Percentiles rank a stretch among this genome's conserved stretches.
Evolutionary conservation across 2,888 invertebrate species (phyloP).

Genomic region (Sinelater perroti): DNA sequence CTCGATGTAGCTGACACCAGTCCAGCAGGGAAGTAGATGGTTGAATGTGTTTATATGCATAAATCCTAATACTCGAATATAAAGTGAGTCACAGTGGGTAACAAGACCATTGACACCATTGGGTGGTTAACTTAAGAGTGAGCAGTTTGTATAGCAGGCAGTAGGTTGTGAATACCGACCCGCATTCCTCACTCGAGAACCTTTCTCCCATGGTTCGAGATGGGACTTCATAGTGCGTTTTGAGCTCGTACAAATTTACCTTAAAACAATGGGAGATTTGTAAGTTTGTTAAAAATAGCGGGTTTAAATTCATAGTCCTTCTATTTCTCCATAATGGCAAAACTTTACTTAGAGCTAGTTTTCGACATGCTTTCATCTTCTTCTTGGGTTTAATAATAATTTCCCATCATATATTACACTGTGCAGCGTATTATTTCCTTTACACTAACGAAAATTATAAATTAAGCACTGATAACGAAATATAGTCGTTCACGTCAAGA

Average conservation of each 20-base stretch:
- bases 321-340: slow-evolving; percentile 95
- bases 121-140: slow-evolving; percentile 94
- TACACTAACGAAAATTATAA: too few relatives aligned
- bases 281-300: slow-evolving; percentile 96
- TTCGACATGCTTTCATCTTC: slow-evolving; percentile 49
- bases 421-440: too few relatives aligned
- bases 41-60: slow-evolving; percentile 90
- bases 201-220: slow-evolving; percentile 99
- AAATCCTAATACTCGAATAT: slow-evolving; percentile 92
- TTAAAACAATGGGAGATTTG: slow-evolving; percentile 96
- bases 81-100: slow-evolving; percentile 95
- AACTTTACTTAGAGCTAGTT: slow-evolving; percentile 73
- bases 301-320: slow-evolving; percentile 98
- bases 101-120: slow-evolving; percentile 96
- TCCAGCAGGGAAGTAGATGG: slow-evolving; percentile 95
- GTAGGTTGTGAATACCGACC: slow-evolving; percentile 99
- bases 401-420: slow-evolving; percentile 33
- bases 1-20: slow-evolving; percentile 96
- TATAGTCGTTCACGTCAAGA: too few relatives aligned
- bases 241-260: slow-evolving; percentile 96
- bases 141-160: slow-evolving; percentile 98
- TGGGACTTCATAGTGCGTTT: slow-evolving; percentile 99
- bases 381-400: slow-evolving; percentile 31
- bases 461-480: too few relatives aligned
- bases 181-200: slow-evolving; percentile 97